A percentile compares a stretch with the other conserved stretches of the same genome.
Conservation (phyloP, 1,140 invertebrate species). For the Drosophila saltans region DNA sequence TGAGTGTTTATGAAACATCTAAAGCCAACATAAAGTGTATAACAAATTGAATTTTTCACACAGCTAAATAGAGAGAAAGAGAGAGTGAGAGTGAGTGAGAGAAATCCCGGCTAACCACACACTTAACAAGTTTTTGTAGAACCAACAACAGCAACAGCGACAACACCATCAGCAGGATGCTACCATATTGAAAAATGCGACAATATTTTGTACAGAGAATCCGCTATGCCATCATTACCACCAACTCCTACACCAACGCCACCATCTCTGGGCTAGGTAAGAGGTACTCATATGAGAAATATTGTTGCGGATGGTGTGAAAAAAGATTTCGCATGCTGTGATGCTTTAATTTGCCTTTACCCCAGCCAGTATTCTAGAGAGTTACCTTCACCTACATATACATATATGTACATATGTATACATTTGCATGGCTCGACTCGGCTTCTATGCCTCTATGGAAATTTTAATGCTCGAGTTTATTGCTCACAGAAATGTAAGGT, state of each 20-base stretch:
- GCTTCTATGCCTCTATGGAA: slow-evolving; percentile 4
- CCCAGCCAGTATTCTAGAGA: slow-evolving; percentile 6
- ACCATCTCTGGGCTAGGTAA: background rate
- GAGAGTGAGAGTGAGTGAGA: background rate
- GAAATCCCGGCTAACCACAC: slow-evolving; percentile 55
- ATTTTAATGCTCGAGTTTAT: slow-evolving; percentile 7
- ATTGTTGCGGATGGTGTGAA: slow-evolving; percentile 40
- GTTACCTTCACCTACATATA: background rate
- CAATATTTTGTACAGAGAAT: slow-evolving; percentile 66
- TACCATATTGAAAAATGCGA: slow-evolving; percentile 75
- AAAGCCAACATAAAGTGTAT: slow-evolving; percentile 76
- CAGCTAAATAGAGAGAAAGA: background rate
- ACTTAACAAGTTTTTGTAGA: slow-evolving; percentile 74
- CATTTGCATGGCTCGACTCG: background rate
- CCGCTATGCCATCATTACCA: background rate
- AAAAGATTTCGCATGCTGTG: slow-evolving; percentile 38
- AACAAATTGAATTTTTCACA: slow-evolving; percentile 78
- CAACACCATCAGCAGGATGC: slow-evolving; percentile 23
- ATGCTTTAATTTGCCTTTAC: slow-evolving; percentile 49
- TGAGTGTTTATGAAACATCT: slow-evolving; percentile 45
- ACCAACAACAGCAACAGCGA: background rate
- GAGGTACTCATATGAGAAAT: slow-evolving; percentile 32
- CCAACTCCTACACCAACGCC: background rate
- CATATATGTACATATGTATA: background rate
- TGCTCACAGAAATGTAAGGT: background rate